Base-by-base conservation (phyloP, 2,797 vertebrate species). In the Buceros bicornis region DNA sequence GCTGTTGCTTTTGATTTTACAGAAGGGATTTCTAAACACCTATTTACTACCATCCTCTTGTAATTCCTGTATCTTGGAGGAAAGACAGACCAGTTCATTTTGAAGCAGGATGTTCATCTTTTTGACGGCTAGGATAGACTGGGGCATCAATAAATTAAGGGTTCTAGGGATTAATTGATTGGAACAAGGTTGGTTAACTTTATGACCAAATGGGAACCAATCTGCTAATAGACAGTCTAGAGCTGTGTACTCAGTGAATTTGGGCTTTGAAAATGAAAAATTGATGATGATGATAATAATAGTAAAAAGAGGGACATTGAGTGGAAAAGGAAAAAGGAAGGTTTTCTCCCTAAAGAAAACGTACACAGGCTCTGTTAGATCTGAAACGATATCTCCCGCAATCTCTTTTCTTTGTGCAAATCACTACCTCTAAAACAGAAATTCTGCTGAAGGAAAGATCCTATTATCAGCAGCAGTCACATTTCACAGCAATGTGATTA, bases 401-500 rank as follows among this genome's bases (percentile, higher is more conserved):
- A 94, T 92, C 90, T 95, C 89, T 82, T 96, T 94, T 87, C 94
- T 96, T 92, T 94, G 90, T 94, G 74, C 91, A 96, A 97, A 97
- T 96, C 93, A 71, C 90, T 95, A 95, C 93, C 96, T 96, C 94
- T 95, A 89, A 94, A 90, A 93, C 90, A 93, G 95, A 93, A 97
- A 93, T 96, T 89, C 95, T 95, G 80, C 92, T 73, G 95, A 92
- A 96, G 87, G 95, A 84, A 97, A 92, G 94, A 95, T 96, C 92
- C 93, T 62, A 96, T 97, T 95, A 97, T 96, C 95, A 95, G 91
- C 92, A 96, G 76, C 74, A 95, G 96, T 95, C 96, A 96, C 95
- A 97, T 97, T 97, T 97, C 95, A 94, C 96, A 95, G 95, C 94
- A 96, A 91, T 92, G 94, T 97, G 96, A 97, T 97, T 97, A 97